Evolutionary conservation across 2,113 vertebrate genomes (phyloP), one percentile per base, ranked within the genome.

Genomic region (Cyanistes caeruleus): DNA sequence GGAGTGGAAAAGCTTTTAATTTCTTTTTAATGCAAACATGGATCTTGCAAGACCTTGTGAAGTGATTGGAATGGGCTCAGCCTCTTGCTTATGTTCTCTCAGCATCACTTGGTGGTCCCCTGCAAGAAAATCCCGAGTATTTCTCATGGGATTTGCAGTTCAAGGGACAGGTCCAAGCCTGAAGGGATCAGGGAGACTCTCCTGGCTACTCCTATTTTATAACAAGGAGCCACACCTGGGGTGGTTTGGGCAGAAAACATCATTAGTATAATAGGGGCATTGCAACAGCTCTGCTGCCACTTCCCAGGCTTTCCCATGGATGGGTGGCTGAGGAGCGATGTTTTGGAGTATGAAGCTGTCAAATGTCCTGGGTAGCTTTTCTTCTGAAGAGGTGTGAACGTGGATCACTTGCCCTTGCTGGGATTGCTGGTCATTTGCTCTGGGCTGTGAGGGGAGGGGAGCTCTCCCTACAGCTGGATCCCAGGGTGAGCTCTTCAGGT

Each of bases 1-100:
- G 95, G 86, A 90, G 95, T 93, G 90, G 89, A 96, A 96, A 95
- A 91, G 79, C 90, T 95, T 93, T 94, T 95, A 89, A 96, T 95
- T 96, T 87, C 89, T 94, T 96, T 94, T 93, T 96, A 96, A 96
- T 97, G 87, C 87, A 97, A 97, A 91, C 93, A 87, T 67, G 95
- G 89, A 84, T 91, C 91, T 95, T 89, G 80, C 69, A 93, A 96
- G 93, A 94, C 96, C 89, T 89, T 96, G 84, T 88, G 81, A 75
- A 83, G 70, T 1, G 13, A 43, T 41, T 52, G 83, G 56, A 92
- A 79, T 87, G 80, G 73, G 59, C 8, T 5, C 22, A 35, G 75
- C 41, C 85, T 74, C 63, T 58, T 43, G 43, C 43, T 62, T 76
- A 4, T 12, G 9, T 55, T 70, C 60, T 69, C 48, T 60, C 21